These are phyloP conservation scores for Leptobrachium ailaonicum DNA, from an alignment of 2,113 vertebrate species.

Conservation along the genomic window DNA sequence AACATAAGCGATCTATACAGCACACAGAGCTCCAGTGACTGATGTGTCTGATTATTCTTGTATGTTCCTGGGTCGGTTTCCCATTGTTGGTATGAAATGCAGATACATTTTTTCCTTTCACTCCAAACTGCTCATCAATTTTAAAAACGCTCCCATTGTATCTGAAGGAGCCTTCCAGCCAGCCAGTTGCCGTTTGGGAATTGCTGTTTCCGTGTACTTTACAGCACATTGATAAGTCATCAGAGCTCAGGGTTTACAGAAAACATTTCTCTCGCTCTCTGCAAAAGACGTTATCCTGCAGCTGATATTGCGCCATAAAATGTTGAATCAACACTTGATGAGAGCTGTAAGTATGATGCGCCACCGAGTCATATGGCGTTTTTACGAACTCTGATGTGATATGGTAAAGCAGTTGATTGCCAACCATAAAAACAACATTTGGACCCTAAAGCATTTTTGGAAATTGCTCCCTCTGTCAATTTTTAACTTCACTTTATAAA, in stretches of 20 bases:
- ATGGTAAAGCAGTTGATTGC: background rate
- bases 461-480: background rate
- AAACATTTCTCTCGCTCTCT: background rate
- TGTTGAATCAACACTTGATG: background rate
- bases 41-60: no score
- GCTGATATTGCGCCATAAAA: conserved; percentile 2
- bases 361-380: background rate
- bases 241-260: background rate
- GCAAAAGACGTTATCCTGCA: background rate
- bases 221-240: background rate
- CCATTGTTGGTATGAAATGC: background rate
- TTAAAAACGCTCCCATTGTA: background rate
- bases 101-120: background rate
- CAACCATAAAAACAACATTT: background rate
- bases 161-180: background rate
- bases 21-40: no score
- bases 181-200: background rate
- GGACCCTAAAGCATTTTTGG: background rate
- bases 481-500: conserved; percentile 8
- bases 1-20: no score
- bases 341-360: background rate
- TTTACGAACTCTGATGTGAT: conserved; percentile 1
- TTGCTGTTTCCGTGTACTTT: background rate
- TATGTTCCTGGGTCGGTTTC: no score
- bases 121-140: background rate